These are phyloP conservation scores for Drosophila santomea DNA, from an alignment of 1,140 invertebrate species.

Conservation along the genomic window DNA sequence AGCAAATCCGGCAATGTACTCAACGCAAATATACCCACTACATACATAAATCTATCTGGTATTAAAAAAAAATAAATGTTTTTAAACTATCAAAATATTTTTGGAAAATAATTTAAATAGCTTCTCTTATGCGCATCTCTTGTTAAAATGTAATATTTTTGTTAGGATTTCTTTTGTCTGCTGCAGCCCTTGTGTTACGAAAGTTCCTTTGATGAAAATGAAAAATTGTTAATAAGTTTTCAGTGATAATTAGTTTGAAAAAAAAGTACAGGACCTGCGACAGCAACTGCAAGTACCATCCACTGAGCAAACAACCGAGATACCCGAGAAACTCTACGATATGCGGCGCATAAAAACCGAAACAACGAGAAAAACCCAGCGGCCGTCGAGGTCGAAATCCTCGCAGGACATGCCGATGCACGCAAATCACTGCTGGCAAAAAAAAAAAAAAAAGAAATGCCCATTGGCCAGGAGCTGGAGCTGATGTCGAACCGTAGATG, in stretches of 20 bases:
- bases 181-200: no score
- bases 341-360: slow-evolving; percentile 1
- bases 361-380: slow-evolving; percentile 28
- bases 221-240: no score
- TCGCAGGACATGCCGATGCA: slow-evolving; percentile 66
- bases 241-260: no score
- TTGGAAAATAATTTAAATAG: no score
- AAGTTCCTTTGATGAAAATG: no score
- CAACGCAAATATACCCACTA: not conserved
- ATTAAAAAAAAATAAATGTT: no score
- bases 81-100: no score
- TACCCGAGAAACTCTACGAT: not conserved
- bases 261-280: not conserved
- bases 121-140: no score
- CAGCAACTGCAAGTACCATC: not conserved
- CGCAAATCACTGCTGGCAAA: slow-evolving; percentile 64
- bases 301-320: not conserved
- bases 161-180: no score
- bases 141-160: no score
- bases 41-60: not conserved
- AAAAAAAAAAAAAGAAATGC: slow-evolving; percentile 49
- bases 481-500: slow-evolving; percentile 3
- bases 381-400: slow-evolving; percentile 26
- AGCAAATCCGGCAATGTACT: not conserved
- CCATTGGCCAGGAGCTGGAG: slow-evolving; percentile 27